These are phyloP conservation scores for Phaonia tiefii DNA, from an alignment of 2,888 invertebrate species.

Conservation along the genomic window DNA sequence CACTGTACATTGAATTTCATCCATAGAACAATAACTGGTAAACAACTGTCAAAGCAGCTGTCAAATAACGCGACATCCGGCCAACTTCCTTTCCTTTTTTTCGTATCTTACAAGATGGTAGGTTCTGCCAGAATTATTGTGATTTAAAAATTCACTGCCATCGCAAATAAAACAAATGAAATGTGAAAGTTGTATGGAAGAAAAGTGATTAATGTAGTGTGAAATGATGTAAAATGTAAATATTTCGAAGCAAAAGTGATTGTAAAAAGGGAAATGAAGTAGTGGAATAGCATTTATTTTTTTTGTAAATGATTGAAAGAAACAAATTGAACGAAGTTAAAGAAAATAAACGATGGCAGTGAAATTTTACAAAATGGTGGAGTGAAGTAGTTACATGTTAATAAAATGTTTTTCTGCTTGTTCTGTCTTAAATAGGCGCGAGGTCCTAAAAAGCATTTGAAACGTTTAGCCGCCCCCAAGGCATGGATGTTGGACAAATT, in stretches of 20 bases:
- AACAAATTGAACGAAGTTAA: slow-evolving; percentile 3
- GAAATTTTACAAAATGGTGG: slow-evolving; percentile 20
- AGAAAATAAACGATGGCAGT: slow-evolving; percentile 51
- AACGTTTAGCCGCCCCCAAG: slow-evolving; percentile 99
- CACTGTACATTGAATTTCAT: neutral
- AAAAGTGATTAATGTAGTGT: slow-evolving; percentile 1
- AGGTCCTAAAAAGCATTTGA: slow-evolving; percentile 99
- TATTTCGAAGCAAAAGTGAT: slow-evolving; percentile 42
- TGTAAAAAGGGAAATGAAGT: neutral
- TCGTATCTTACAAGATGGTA: slow-evolving; percentile 81
- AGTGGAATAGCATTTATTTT: no score
- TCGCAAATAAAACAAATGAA: slow-evolving; percentile 69
- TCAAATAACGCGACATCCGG: slow-evolving; percentile 72
- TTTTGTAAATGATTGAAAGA: slow-evolving; percentile 11
- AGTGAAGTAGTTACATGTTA: neutral
- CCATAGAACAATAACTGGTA: slow-evolving; percentile 64
- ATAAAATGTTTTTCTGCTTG: slow-evolving; percentile 17
- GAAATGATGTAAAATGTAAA: slow-evolving; percentile 39
- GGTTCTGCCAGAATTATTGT: slow-evolving; percentile 72
- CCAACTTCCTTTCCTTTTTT: slow-evolving; percentile 77
- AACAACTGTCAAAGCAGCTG: slow-evolving; percentile 68
- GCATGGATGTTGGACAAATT: slow-evolving; percentile 99
- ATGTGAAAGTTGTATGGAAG: slow-evolving; percentile 54
- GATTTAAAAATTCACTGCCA: slow-evolving; percentile 73
- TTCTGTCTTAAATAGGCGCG: slow-evolving; percentile 89